phyloP scores from a whole-genome alignment of 2,797 vertebrate species.

The Tarsius wallacei region DNA sequence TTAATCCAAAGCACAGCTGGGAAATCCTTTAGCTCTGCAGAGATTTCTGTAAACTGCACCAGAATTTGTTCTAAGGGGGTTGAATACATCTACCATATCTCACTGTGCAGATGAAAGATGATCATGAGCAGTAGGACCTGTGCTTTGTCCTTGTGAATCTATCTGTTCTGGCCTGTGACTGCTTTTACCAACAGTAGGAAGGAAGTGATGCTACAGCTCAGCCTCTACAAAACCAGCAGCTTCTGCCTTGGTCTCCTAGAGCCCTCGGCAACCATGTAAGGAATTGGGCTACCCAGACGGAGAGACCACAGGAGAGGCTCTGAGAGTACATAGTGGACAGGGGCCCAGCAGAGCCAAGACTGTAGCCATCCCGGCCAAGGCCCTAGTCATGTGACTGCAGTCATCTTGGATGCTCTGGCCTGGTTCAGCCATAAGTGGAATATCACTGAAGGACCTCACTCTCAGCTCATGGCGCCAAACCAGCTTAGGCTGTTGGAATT shows the following conservation, averaged over 20 bases:
- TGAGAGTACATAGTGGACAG: not conserved
- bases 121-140: not conserved
- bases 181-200: not conserved
- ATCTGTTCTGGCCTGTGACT: not conserved
- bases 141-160: not conserved
- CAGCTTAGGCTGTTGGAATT: not conserved
- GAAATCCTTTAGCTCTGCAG: not conserved
- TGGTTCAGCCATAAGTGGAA: not conserved
- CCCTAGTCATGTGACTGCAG: not conserved
- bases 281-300: not conserved
- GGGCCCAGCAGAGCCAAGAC: not conserved
- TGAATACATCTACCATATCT: fast-evolving
- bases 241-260: not conserved
- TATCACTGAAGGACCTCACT: not conserved
- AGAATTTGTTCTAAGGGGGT: not conserved
- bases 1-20: not conserved
- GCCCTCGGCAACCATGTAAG: not conserved
- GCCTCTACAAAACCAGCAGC: not conserved
- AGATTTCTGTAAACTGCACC: not conserved
- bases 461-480: not conserved
- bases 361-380: not conserved
- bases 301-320: not conserved
- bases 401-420: not conserved
- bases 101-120: not conserved
- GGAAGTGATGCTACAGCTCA: not conserved